Evolutionary conservation across 2,888 invertebrate genomes (phyloP), one percentile per base, ranked within the genome.

Genomic region (Oscheius sp.): DNA sequence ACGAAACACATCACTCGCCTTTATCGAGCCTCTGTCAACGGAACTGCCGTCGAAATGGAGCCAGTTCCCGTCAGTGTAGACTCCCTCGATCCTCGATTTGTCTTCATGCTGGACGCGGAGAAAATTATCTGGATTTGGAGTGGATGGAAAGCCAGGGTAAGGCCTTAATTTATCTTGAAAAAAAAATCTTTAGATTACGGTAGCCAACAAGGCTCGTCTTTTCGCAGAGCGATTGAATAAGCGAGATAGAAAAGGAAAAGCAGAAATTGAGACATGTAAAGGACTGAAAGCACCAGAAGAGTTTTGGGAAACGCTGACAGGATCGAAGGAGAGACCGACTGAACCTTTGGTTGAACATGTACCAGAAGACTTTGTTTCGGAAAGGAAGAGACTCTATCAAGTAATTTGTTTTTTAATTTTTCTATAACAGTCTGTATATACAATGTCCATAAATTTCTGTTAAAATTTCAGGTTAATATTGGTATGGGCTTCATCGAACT

Each of bases 181-280:
- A 2, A 6, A 17, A 41, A 4, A 6, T 3, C 4, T 77, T 33
- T 65, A 82, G 83, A 80, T 82, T 17, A 84, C 85, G 1, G 78
- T 84, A 2, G 72, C 85, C 8, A 85, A 80, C 63, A 86, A 86
- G 64, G 83, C 80, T 54, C 89, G 95, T 63, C 89, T 99, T 14
- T 91, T 98, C 89, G 93, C 96, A 2, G 98, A 98, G 87, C 97
- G 97, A 88, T 94, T 99, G 68, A 98, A 96, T 87, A 97, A 97
- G 88, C 94, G 95, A 85, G 98, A 99, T 87, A 90, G 97, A 22
- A 98, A 98, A 87, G 94, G 94, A 86, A 92, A 92, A 86, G 92
- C 95, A 0, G 95, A 95, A 84, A 91, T 98, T 66, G 88, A 93
- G 45, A 91, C 93, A 0, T 92, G 94, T 86, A 89, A 90, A 38